Base-by-base conservation (phyloP, 2,888 invertebrate species). In the Tetrapedia diversipes region DNA sequence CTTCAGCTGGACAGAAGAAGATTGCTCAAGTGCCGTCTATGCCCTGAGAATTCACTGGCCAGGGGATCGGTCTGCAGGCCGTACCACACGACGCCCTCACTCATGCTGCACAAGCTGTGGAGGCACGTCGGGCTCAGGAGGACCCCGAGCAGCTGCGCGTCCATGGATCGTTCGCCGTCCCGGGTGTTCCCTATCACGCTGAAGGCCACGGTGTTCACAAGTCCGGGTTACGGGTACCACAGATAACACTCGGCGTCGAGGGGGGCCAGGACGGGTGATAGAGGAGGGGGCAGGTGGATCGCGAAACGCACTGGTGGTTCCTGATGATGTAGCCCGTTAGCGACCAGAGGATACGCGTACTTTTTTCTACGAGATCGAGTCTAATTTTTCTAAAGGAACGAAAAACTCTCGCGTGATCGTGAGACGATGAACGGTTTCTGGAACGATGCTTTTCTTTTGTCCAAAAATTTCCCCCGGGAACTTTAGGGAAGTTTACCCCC, bases 31-130 rank as follows among this genome's bases (percentile, higher is more conserved):
- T 90, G 90, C 71, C 83, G 84, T 16, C 69, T 80, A 19, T 90
- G 90, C 64, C 91, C 91, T 29, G 91, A 91, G 71, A 86, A 89
- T 22, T 89, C 91, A 37, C 91, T 91, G 37, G 89, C 90, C 49
- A 91, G 91, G 69, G 92, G 90, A 39, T 83, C 86, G 11, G 86
- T 89, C n/a, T 88, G 91, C 22, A 90, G 90, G 70, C 91, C 92
- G 7, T 93, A 93, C 82, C 92, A 92, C 80, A 92, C 92, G 2
- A 92, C 89, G 79, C 91, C 90, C 34, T 92, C 92, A 19, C 86
- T 93, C 64, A 88, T 92, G 16, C 86, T 94, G 66, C 94, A 94
- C 84, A 89, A 91, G 53, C 87, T 92, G 27, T 94, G 94, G 94
- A 91, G 92, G 70, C 94, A 94, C 86, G 87, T 88, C 10, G 85